Conservation (phyloP, 2,797 vertebrate species). For the Pseudochromis fuscus region DNA sequence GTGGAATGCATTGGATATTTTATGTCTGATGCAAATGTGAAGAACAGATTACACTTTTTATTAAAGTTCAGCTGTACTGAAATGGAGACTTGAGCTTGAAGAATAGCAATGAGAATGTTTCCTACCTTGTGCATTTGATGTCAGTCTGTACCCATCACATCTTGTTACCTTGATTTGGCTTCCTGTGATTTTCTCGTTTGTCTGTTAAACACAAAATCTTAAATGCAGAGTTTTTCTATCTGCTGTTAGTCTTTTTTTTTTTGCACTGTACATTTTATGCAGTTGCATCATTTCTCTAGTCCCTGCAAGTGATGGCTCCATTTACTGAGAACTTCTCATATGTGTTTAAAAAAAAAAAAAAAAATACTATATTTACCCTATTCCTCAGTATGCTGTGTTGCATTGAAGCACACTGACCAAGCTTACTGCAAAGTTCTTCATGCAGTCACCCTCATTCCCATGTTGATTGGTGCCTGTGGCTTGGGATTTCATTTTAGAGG, state of each 20-base stretch:
- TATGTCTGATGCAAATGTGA: conserved; percentile 57
- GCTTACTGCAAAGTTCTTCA: neutral
- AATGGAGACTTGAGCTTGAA: conserved; percentile 53
- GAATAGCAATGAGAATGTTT: conserved; percentile 24
- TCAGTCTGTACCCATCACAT: neutral
- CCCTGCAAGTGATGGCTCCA: neutral
- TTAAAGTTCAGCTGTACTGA: conserved; percentile 57
- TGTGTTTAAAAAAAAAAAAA: neutral
- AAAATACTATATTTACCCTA: neutral
- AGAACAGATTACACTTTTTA: conserved; percentile 65
- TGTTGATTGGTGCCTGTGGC: neutral
- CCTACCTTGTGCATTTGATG: conserved; percentile 1
- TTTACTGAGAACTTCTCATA: neutral
- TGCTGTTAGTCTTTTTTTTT: neutral
- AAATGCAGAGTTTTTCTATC: neutral
- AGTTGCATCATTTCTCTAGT: neutral
- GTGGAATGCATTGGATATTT: conserved; percentile 59
- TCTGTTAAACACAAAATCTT: neutral
- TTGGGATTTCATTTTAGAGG: conserved; percentile 13
- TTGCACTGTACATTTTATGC: neutral
- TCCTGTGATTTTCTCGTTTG: neutral
- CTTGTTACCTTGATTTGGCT: neutral
- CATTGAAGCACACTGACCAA: neutral
- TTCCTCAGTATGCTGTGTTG: neutral
- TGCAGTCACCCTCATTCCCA: conserved; percentile 5